These are phyloP conservation scores for Thrips palmi DNA, from an alignment of 1,140 invertebrate species.

Conservation along the genomic window DNA sequence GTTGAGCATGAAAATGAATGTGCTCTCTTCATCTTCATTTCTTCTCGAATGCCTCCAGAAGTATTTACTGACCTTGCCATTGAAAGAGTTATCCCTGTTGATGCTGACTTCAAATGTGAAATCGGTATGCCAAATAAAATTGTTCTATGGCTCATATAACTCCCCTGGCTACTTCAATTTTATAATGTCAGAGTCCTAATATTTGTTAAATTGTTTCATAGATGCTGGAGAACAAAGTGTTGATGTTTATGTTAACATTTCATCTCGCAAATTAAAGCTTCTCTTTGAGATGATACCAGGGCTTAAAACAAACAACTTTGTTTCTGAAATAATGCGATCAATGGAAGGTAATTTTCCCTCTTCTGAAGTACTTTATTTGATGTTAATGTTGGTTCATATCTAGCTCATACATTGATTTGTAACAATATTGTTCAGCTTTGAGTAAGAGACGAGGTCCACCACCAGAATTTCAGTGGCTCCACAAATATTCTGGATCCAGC, in stretches of 20 bases:
- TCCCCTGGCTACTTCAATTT: background rate
- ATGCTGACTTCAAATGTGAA: constrained; percentile 54
- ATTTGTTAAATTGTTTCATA: background rate
- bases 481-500: too few species aligned
- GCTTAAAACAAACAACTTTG: constrained; percentile 39
- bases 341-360: constrained; percentile 31
- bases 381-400: too few species aligned
- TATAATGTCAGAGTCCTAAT: background rate
- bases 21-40: constrained; percentile 42
- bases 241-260: constrained; percentile 38
- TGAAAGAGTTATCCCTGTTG: constrained; percentile 53
- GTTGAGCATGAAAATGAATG: constrained; percentile 40
- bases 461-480: constrained; percentile 23
- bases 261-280: constrained; percentile 32
- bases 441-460: constrained; percentile 20
- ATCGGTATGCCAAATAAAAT: constrained; percentile 41
- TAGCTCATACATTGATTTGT: too few species aligned
- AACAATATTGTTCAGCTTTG: constrained; percentile 14
- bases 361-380: too few species aligned
- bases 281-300: constrained; percentile 43
- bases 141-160: background rate
- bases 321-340: constrained; percentile 30
- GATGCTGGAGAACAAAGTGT: background rate
- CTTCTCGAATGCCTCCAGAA: constrained; percentile 35
- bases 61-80: constrained; percentile 47